Conservation (phyloP, 2,797 vertebrate species). For the Eurystomus glaucurus region DNA sequence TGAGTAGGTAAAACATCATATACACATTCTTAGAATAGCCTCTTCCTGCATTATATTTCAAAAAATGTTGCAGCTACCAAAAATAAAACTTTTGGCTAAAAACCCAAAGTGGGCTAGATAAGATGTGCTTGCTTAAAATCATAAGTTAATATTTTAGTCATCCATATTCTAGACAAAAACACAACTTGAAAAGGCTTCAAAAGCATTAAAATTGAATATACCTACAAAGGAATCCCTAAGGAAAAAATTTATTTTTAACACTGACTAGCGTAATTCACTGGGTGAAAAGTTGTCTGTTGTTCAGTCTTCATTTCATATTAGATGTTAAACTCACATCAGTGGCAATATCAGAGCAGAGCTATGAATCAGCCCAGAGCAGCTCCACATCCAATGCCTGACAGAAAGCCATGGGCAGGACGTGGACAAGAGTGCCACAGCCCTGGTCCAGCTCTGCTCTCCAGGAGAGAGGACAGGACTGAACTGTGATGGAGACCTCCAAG, state of each 20-base stretch:
- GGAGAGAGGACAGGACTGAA: no score
- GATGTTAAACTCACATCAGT: not conserved
- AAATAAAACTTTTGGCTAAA: not conserved
- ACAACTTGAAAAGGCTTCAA: not conserved
- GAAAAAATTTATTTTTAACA: not conserved
- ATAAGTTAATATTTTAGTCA: not conserved
- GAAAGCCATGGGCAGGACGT: fast-evolving
- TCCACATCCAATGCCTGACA: fast-evolving
- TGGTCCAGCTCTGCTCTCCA: not conserved
- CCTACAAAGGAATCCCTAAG: not conserved
- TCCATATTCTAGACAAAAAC: not conserved
- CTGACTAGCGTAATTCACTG: not conserved
- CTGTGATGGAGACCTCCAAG: fast-evolving
- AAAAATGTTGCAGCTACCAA: not conserved
- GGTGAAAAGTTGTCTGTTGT: not conserved
- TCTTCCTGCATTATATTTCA: not conserved
- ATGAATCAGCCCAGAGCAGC: not conserved
- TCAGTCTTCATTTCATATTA: fast-evolving
- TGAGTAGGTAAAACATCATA: not conserved
- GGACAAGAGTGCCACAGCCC: fast-evolving
- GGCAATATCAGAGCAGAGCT: not conserved
- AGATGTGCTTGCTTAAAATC: not conserved
- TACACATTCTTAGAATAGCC: not conserved
- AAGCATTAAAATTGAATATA: not conserved
- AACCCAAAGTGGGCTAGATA: not conserved